phyloP scores from a whole-genome alignment of 53 echinoderm and acorn worm species.

The Temnopleurus reevesii region DNA sequence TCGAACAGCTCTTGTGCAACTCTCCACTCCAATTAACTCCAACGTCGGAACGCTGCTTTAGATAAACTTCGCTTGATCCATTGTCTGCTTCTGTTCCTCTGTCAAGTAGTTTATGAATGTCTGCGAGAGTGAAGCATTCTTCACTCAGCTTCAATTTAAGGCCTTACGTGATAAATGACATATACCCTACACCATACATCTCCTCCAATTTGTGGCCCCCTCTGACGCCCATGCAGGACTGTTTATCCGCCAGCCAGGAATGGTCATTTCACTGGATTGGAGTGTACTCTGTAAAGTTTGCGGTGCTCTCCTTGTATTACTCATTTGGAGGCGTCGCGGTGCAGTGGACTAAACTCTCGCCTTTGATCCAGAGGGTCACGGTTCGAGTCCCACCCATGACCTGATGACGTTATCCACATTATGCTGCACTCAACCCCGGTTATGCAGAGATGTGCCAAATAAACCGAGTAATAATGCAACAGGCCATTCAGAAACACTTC shows the following conservation, averaged over 20 bases:
- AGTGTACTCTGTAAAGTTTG: no score
- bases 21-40: no score
- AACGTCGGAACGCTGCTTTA: background rate
- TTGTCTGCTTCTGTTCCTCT: background rate
- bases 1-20: no score
- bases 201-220: background rate
- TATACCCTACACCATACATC: background rate
- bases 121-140: background rate
- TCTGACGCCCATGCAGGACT: background rate
- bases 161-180: constrained; percentile 25
- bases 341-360: no score
- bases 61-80: background rate
- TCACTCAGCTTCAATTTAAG: constrained; percentile 18
- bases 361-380: no score
- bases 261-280: background rate
- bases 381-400: background rate
- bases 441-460: no score
- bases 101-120: constrained; percentile 19
- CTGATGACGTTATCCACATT: background rate
- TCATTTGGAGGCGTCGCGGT: no score
- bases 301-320: no score
- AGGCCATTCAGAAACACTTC: no score
- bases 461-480: no score
- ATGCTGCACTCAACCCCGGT: no score
- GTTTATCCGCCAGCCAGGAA: constrained; percentile 1